Conservation (phyloP, 2,888 invertebrate species). For the Agrochola lota region DNA sequence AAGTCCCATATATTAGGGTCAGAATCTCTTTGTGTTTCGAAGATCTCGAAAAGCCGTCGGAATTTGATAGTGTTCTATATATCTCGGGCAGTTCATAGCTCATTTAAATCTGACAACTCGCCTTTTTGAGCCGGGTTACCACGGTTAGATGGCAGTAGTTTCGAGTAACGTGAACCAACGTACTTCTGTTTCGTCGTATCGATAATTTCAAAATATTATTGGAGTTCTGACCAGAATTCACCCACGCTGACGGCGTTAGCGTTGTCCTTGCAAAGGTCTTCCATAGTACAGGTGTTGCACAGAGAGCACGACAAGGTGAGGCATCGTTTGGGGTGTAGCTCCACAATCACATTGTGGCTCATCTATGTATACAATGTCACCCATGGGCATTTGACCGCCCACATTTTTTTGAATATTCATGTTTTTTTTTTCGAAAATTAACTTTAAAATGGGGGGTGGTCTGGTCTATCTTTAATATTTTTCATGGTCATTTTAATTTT, state of each 20-base stretch:
- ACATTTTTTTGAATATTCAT: no score
- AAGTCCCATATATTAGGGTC: background rate
- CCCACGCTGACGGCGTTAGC: background rate
- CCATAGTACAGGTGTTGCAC: background rate
- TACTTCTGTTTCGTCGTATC: background rate
- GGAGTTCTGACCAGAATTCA: background rate
- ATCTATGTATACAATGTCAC: no score
- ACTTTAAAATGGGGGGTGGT: no score
- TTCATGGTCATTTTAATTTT: no score
- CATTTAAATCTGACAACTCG: background rate
- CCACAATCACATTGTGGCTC: no score
- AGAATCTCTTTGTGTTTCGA: background rate
- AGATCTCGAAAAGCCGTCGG: background rate
- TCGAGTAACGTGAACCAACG: background rate
- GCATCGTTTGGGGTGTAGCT: no score
- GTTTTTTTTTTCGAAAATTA: no score
- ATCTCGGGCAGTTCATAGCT: background rate
- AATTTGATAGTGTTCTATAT: background rate
- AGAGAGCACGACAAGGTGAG: background rate
- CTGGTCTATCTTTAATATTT: no score
- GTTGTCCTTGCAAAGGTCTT: background rate
- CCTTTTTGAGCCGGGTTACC: background rate
- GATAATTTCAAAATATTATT: background rate
- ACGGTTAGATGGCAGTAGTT: background rate
- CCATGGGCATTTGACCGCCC: no score